Percentiles rank a stretch among this genome's conserved stretches.
phyloP scores from a whole-genome alignment of 2,797 vertebrate genomes.

The Phrynocephalus vlangalii region DNA sequence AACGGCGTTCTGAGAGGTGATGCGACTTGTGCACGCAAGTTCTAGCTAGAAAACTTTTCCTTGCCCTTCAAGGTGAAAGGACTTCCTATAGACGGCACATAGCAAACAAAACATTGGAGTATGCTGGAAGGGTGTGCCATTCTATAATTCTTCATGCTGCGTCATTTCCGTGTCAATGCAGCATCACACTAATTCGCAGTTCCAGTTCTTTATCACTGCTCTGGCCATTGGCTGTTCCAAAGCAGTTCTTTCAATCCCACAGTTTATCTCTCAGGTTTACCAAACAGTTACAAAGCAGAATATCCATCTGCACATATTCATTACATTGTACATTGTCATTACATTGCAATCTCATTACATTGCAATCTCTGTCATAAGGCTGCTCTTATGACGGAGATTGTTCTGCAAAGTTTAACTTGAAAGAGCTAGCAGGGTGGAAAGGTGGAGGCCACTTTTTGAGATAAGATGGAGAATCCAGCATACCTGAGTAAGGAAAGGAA shows the following conservation, averaged over 20 bases:
- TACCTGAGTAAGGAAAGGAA: background rate
- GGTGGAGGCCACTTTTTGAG: background rate
- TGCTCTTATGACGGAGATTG: background rate
- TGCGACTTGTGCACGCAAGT: background rate
- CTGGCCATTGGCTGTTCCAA: background rate
- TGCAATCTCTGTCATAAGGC: no score
- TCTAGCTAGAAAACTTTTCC: background rate
- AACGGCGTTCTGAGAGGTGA: background rate
- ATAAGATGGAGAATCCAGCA: background rate
- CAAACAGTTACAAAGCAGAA: background rate
- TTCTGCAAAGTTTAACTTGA: background rate
- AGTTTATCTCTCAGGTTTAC: background rate
- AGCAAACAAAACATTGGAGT: background rate
- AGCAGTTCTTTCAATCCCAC: background rate
- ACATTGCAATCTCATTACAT: no score
- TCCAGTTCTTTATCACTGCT: constrained; percentile 24
- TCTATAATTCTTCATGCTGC: constrained; percentile 12
- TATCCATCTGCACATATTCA: background rate
- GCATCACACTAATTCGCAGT: constrained; percentile 1
- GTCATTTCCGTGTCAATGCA: background rate
- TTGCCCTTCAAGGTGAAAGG: constrained; percentile 14
- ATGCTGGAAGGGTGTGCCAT: background rate
- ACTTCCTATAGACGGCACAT: background rate
- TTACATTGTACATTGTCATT: background rate
- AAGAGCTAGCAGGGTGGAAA: background rate